These are phyloP conservation scores for Cairina moschata DNA, from an alignment of 2,113 vertebrate species.

Conservation along the genomic window DNA sequence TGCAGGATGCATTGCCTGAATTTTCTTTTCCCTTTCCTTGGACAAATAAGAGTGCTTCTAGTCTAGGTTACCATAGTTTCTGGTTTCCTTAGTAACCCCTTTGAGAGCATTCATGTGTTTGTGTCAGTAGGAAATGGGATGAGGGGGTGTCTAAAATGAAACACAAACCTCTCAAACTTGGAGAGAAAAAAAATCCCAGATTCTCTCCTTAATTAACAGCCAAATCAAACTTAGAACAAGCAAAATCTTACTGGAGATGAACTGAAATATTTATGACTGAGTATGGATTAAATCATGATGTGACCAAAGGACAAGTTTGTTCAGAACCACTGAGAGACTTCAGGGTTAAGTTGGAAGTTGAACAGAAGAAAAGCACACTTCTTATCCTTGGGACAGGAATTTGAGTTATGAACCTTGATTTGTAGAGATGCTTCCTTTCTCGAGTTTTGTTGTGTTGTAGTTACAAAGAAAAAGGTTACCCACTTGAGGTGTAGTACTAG, in stretches of 20 bases:
- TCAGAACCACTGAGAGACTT: background rate
- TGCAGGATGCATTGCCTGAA: background rate
- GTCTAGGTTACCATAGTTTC: constrained; percentile 64
- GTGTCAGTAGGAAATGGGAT: constrained; percentile 2
- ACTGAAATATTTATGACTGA: background rate
- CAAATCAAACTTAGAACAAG: background rate
- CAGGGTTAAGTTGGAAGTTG: background rate
- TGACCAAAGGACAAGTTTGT: background rate
- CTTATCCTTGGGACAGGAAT: background rate
- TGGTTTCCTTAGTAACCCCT: constrained; percentile 72
- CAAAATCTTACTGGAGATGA: background rate
- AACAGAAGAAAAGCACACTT: background rate
- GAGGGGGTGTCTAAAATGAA: constrained; percentile 8
- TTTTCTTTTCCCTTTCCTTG: constrained; percentile 43
- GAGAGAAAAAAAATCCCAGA: background rate
- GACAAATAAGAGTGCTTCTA: constrained; percentile 48
- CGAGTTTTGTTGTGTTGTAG: background rate
- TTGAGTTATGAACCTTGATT: background rate
- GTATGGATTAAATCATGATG: background rate
- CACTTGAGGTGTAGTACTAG: background rate
- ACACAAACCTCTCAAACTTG: background rate
- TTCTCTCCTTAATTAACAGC: background rate
- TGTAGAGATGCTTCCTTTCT: background rate
- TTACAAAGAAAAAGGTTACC: background rate
- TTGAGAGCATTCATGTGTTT: constrained; percentile 35